These are phyloP conservation scores for Lucilia cuprina DNA, from an alignment of 1,140 invertebrate species.

Conservation along the genomic window DNA sequence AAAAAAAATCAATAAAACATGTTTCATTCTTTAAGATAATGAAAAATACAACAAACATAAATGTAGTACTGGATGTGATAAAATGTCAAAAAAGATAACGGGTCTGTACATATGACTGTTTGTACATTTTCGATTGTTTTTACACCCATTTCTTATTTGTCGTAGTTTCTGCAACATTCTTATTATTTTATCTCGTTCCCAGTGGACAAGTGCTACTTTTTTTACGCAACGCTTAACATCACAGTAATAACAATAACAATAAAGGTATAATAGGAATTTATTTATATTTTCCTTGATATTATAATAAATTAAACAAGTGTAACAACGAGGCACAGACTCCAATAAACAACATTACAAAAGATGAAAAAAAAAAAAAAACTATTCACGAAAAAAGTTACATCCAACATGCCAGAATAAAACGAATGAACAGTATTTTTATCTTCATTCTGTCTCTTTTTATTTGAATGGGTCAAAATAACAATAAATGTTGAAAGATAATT, in stretches of 20 bases:
- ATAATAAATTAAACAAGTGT: constrained; percentile 18
- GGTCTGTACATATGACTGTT: not conserved
- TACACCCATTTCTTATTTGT: not conserved
- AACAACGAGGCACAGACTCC: not conserved
- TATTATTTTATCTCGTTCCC: constrained; percentile 10
- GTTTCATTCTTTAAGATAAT: not conserved
- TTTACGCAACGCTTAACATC: constrained; percentile 15
- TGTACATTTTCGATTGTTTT: not conserved
- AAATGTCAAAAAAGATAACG: constrained; percentile 16
- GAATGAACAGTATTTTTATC: not conserved
- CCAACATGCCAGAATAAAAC: too few species aligned
- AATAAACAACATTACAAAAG: not conserved
- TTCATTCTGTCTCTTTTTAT: not conserved
- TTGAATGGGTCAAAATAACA: not conserved
- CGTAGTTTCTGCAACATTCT: not conserved
- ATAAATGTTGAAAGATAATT: constrained; percentile 8
- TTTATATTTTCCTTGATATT: constrained; percentile 29
- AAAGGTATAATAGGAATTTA: constrained; percentile 31
- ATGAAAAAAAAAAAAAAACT: not conserved
- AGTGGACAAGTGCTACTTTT: constrained; percentile 3
- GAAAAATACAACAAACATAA: not conserved
- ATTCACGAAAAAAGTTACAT: not conserved
- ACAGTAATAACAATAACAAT: constrained; percentile 28
- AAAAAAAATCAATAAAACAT: not conserved
- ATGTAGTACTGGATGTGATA: constrained; percentile 17